Evolutionary conservation across 1,140 invertebrate genomes (phyloP).

Genomic region (Dryas iulia): DNA sequence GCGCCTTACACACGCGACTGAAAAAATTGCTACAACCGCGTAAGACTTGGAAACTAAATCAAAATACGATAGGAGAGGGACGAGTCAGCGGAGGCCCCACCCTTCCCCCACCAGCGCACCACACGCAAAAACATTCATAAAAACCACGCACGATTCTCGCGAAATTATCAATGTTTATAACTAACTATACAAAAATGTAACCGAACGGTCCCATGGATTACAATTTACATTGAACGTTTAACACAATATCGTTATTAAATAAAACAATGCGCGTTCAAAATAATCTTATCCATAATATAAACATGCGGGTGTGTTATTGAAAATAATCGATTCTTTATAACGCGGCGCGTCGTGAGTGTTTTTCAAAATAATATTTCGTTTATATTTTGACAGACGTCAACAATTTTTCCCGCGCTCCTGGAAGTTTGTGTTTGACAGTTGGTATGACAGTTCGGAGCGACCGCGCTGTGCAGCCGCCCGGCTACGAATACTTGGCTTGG

Average conservation of each 20-base stretch:
- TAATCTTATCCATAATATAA: constrained; percentile 66
- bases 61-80: constrained; percentile 79
- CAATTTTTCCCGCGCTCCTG: constrained; percentile 68
- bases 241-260: constrained; percentile 70
- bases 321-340: constrained; percentile 48
- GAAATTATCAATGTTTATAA: constrained; percentile 72
- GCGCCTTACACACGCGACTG: constrained; percentile 74
- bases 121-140: constrained; percentile 78
- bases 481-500: constrained; percentile 60
- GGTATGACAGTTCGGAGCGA: constrained; percentile 48
- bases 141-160: constrained; percentile 70
- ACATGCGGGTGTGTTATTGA: constrained; percentile 56
- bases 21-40: constrained; percentile 77
- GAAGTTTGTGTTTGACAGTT: constrained; percentile 40
- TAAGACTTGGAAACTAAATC: constrained; percentile 78
- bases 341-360: background rate
- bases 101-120: constrained; percentile 66
- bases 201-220: constrained; percentile 43
- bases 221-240: constrained; percentile 61
- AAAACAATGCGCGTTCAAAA: constrained; percentile 68
- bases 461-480: constrained; percentile 63
- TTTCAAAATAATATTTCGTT: background rate
- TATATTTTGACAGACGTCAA: constrained; percentile 42
- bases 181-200: constrained; percentile 58
- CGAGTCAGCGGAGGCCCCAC: constrained; percentile 72